Evolutionary conservation across 1,140 invertebrate genomes (phyloP), one percentile per base, ranked within the genome.

Genomic region (Theocolax elegans): DNA sequence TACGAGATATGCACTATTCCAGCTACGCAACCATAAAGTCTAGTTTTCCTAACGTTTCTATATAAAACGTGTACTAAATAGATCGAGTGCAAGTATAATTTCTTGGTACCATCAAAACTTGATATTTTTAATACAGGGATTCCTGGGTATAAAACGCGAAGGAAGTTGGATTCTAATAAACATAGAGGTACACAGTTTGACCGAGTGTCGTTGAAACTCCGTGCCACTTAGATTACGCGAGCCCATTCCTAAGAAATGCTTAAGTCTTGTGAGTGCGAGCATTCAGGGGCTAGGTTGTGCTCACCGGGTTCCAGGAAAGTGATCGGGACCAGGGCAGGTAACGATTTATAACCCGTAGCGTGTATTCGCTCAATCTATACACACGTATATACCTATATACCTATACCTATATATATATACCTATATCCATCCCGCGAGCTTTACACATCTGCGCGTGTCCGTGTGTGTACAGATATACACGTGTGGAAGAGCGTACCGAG

Each of bases 281-380:
- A 59, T 59, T 38, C n/a, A 29, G 38, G 15, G 10, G 19, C 3
- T 38, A 4, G 27, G 23, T 27, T 54, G 19, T 4, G n/a, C 10
- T 60, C 25, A 2, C n/a, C 10, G 10, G 44, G 21, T 64, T 56
- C 59, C 15, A 42, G 40, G 59, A 56, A 70, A 70, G 25, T 56
- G 35, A 64, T 70, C 58, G 67, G 38, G 51, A 64, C 15, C 27
- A 56, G 67, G 25, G 8, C 46, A 51, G 46, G 17, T 70, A 46
- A 63, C 59, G 54, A 62, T 64, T 70, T 70, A 70, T 56, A 63
- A 53, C 29, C 38, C 51, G 23, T 6, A 21, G 12, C 17, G 6
- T 9, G 31, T n/a, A 3, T 6, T 17, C 17, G 8, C 31, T 15
- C 38, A 9, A n/a, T 44, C 23, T 25, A 53, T n/a, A 13, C 25